These are phyloP conservation scores for Neolamprologus ventralis DNA, from an alignment of 2,113 vertebrate species.

Conservation along the genomic window DNA sequence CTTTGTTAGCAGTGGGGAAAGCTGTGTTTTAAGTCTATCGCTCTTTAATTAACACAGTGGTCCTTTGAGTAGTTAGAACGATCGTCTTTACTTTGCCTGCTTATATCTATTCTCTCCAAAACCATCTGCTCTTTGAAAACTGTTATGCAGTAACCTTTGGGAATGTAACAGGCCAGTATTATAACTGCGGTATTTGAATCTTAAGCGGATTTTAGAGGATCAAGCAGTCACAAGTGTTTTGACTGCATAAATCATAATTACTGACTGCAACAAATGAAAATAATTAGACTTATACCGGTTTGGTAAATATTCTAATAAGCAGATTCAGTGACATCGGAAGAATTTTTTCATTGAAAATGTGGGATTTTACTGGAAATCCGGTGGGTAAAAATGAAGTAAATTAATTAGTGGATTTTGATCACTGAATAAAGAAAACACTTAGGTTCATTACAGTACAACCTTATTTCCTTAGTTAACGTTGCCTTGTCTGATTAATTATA, in stretches of 20 bases:
- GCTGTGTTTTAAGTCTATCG: not conserved
- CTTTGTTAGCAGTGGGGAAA: not conserved
- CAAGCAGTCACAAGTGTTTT: not conserved
- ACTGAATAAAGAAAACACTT: not conserved
- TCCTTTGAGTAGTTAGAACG: not conserved
- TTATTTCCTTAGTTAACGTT: not conserved
- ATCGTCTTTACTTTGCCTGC: not conserved
- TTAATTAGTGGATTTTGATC: not conserved
- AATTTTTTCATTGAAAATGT: not conserved
- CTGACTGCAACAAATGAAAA: not conserved
- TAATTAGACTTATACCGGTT: not conserved
- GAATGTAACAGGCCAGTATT: not conserved
- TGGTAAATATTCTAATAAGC: not conserved
- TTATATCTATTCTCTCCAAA: not conserved
- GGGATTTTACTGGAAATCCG: not conserved
- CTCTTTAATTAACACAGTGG: not conserved
- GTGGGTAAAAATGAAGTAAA: not conserved
- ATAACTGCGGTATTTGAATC: not conserved
- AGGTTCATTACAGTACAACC: not conserved
- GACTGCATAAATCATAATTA: not conserved
- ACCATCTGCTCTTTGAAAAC: not conserved
- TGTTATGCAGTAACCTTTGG: not conserved
- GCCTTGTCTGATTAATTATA: not conserved
- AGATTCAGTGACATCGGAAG: not conserved
- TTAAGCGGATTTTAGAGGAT: slow-evolving; percentile 3